Percentiles rank a stretch among this genome's conserved stretches.
These are phyloP conservation scores for Lysandra coridon DNA, from an alignment of 2,888 invertebrate species.

Conservation along the genomic window DNA sequence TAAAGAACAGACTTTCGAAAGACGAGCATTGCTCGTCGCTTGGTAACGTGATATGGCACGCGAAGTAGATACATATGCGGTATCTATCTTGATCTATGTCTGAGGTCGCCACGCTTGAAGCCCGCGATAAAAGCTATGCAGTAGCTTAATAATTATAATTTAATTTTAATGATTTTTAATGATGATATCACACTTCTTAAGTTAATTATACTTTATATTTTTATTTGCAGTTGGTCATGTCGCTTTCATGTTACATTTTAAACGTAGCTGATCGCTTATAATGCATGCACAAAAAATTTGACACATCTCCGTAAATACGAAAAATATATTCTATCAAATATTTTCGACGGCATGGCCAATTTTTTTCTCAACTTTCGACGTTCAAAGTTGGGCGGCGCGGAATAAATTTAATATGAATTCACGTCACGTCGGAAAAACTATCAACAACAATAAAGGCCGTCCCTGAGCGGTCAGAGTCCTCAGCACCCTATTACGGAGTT, in stretches of 20 bases:
- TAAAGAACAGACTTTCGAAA: too few species aligned
- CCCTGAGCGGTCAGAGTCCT: slow-evolving; percentile 16
- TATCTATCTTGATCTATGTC: too few species aligned
- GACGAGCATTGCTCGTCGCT: too few species aligned
- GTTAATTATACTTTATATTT: too few species aligned
- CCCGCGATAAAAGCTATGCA: too few species aligned
- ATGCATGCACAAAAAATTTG: background rate
- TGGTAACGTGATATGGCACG: too few species aligned
- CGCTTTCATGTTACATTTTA: background rate
- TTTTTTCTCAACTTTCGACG: slow-evolving; percentile 2
- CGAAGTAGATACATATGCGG: too few species aligned
- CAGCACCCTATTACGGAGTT: slow-evolving; percentile 12
- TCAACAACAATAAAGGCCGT: slow-evolving; percentile 19
- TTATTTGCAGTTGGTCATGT: too few species aligned
- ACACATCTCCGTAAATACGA: background rate
- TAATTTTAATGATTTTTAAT: too few species aligned
- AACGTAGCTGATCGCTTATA: background rate
- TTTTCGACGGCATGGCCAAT: background rate
- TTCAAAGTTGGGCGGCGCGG: background rate
- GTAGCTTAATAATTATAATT: too few species aligned
- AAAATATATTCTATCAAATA: background rate
- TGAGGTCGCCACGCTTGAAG: too few species aligned
- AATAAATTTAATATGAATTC: slow-evolving; percentile 22
- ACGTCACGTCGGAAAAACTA: slow-evolving; percentile 24
- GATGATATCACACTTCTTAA: too few species aligned